Percentiles rank a stretch among this genome's conserved stretches.
These are phyloP conservation scores for Apotomis turbidana DNA, from an alignment of 2,888 invertebrate species.

Conservation along the genomic window DNA sequence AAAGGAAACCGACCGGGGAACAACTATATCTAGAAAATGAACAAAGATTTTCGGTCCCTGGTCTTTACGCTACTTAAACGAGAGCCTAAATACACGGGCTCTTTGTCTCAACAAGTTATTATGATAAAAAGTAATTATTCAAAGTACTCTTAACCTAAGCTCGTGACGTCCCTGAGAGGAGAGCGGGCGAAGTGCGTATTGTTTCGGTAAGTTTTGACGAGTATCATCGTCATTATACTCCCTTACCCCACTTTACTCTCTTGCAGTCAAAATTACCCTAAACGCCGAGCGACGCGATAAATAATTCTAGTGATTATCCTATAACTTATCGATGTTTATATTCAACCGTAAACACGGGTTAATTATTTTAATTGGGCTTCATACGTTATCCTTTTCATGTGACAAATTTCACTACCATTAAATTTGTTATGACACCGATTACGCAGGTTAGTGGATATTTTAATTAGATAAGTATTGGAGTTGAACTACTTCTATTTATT, in stretches of 20 bases:
- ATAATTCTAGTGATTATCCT: conserved; percentile 34
- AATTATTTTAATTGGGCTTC: conserved; percentile 20
- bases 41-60: no score
- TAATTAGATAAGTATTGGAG: not conserved
- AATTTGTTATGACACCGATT: not conserved
- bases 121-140: conserved; percentile 52
- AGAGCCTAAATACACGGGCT: conserved; percentile 4
- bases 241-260: conserved; percentile 34
- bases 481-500: not conserved
- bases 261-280: conserved; percentile 51
- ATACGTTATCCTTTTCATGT: not conserved
- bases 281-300: conserved; percentile 40
- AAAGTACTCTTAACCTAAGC: conserved; percentile 51
- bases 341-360: conserved; percentile 13
- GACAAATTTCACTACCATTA: not conserved
- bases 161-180: conserved; percentile 43
- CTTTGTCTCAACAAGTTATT: conserved; percentile 45
- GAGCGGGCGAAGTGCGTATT: conserved; percentile 52
- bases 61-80: not conserved
- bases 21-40: no score
- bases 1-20: no score
- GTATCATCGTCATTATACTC: conserved; percentile 54
- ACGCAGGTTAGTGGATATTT: not conserved
- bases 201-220: conserved; percentile 58
- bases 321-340: conserved; percentile 35